These are phyloP conservation scores for Cataglyphis altisquamis DNA, from an alignment of 2,888 invertebrate genomes.

Conservation along the genomic window DNA sequence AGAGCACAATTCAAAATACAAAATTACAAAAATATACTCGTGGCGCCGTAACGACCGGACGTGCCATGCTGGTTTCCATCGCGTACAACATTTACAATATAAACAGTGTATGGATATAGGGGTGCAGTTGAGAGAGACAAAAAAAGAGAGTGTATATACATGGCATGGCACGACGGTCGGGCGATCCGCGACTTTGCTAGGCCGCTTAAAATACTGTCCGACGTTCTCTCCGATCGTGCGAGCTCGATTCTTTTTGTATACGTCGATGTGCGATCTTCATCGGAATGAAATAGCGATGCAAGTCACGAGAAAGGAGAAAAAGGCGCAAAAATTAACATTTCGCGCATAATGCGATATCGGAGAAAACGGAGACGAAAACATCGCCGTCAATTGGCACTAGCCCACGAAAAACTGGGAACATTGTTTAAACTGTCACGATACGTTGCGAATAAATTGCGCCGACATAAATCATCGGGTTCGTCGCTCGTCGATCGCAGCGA, in stretches of 20 bases:
- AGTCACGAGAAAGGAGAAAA: background rate
- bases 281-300: background rate
- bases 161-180: conserved; percentile 72
- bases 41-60: conserved; percentile 72
- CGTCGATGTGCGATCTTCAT: background rate
- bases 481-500: conserved; percentile 27
- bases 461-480: conserved; percentile 15
- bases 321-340: background rate
- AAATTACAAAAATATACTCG: conserved; percentile 84
- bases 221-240: conserved; percentile 64
- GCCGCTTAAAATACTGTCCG: conserved; percentile 79
- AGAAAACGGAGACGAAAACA: conserved; percentile 14
- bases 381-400: conserved; percentile 61
- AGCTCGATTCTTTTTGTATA: conserved; percentile 50
- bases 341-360: conserved; percentile 13
- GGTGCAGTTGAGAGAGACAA: conserved; percentile 64
- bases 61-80: conserved; percentile 61
- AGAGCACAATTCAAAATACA: conserved; percentile 77
- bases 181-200: conserved; percentile 77
- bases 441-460: background rate
- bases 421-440: conserved; percentile 12
- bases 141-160: conserved; percentile 77
- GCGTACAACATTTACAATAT: conserved; percentile 77
- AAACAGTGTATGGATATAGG: conserved; percentile 70
- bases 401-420: conserved; percentile 20